Base-by-base conservation (phyloP, 1,140 invertebrate species). In the Calliphora vicina region DNA sequence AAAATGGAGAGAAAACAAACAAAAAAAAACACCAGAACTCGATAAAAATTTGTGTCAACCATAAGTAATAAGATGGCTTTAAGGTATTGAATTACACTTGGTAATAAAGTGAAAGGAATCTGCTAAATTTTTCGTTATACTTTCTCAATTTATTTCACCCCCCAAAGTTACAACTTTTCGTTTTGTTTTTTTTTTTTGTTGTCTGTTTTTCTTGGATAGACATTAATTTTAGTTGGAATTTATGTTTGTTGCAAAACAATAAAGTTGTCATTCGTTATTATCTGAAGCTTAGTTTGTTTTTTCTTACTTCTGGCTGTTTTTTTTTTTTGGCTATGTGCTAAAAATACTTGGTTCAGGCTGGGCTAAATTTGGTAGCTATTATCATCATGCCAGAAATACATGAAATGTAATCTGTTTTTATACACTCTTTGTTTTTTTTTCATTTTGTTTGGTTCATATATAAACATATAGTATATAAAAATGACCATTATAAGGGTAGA, bases 231-330 rank as follows among this genome's bases (percentile, higher is more conserved):
- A 74, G 72, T 74, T 74, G 35, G 35, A 78, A 78, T 78, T 78
- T 78, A 78, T 78, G 74, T 78, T 78, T 43, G 74, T 78, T 29
- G 43, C 74, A 78, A 78, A 78, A 78, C 74, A 78, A 78, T 78
- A 78, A 78, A 78, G 74, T 78, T 78, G 74, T 78, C 74, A 78
- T 78, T 78, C 74, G 74, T 78, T 78, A 78, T 78, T 78, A 78
- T 78, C 74, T 78, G 17, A 42, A 78, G 35, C 20, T 23, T 78
- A 43, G 27, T 57, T 76, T 76, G 35, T 35, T 76, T 20, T 20
- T 72, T 72, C 25, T 72, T 42, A n/a, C 73, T 76, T 73, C 26
- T 73, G 13, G n/a, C 50, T 57, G 15, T 57, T 57, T 17, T 6
- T 35, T 57, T 5, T 57, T 57, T 17, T 6, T 35, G 35, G 35